phyloP scores from a whole-genome alignment of 2,113 vertebrate genomes.

The Limnothrissa miodon region DNA sequence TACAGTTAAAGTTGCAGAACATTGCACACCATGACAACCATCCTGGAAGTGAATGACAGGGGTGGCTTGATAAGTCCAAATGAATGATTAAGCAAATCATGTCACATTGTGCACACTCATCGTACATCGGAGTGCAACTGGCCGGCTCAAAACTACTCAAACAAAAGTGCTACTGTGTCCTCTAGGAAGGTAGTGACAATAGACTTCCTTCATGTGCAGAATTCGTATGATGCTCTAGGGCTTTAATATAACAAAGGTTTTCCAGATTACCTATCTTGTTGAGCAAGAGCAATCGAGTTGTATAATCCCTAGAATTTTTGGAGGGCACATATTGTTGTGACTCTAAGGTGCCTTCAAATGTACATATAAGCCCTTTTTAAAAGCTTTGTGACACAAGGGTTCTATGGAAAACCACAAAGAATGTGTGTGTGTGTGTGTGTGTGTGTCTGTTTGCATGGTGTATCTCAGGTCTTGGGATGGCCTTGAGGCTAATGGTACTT shows the following conservation, averaged over 20 bases:
- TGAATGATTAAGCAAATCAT: neutral
- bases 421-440: slow-evolving; percentile 14
- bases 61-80: neutral
- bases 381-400: neutral
- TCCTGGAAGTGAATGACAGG: neutral
- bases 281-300: too few relatives aligned
- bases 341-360: neutral
- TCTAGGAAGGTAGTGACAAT: neutral
- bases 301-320: too few relatives aligned
- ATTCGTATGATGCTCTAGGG: neutral
- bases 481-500: neutral
- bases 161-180: neutral
- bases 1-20: neutral
- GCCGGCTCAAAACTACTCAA: neutral
- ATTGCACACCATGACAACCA: neutral
- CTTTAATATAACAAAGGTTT: neutral
- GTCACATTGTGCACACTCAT: neutral
- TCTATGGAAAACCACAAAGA: neutral
- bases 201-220: neutral
- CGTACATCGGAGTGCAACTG: neutral
- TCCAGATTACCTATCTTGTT: neutral
- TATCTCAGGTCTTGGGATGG: neutral
- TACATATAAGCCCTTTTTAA: neutral
- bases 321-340: neutral
- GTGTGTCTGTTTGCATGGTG: neutral